These are phyloP conservation scores for Gari tellinella DNA, from an alignment of 2,888 invertebrate genomes.

Conservation along the genomic window DNA sequence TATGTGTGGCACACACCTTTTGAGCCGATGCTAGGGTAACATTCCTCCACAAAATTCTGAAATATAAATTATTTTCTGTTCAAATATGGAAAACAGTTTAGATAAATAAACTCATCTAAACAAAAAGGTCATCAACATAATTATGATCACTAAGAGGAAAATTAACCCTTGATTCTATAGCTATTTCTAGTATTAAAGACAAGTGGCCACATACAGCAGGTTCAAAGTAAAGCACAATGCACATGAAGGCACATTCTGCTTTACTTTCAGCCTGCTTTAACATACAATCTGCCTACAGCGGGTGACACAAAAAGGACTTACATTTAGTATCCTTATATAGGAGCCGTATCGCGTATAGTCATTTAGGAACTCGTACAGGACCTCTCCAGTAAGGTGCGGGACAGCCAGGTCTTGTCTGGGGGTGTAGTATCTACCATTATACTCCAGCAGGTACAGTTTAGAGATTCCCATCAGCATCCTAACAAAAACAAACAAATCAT, in stretches of 20 bases:
- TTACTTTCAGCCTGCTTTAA: too few relatives aligned
- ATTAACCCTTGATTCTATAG: neutral
- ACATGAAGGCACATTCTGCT: too few relatives aligned
- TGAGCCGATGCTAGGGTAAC: slow-evolving; percentile 39
- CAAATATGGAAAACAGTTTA: too few relatives aligned
- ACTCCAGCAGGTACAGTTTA: slow-evolving; percentile 73
- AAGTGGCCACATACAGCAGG: too few relatives aligned
- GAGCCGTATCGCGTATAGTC: slow-evolving; percentile 71
- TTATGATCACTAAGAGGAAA: neutral
- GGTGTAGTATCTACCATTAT: slow-evolving; percentile 58
- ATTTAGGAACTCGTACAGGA: slow-evolving; percentile 63
- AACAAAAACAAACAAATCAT: too few relatives aligned
- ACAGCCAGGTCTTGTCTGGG: slow-evolving; percentile 38
- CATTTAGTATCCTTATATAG: slow-evolving; percentile 70
- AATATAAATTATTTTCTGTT: too few relatives aligned
- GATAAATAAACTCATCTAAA: too few relatives aligned
- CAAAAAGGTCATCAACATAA: neutral
- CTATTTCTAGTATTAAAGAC: neutral
- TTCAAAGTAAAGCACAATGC: too few relatives aligned
- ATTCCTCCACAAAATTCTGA: slow-evolving; percentile 46
- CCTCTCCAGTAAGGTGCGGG: slow-evolving; percentile 54
- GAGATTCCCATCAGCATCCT: slow-evolving; percentile 63
- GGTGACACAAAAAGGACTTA: slow-evolving; percentile 5
- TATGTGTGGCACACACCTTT: slow-evolving; percentile 72
- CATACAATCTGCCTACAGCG: too few relatives aligned